Evolutionary conservation across 2,888 invertebrate species (phyloP), one percentile per base, ranked within the genome.

Genomic region (Corythucha ciliata): DNA sequence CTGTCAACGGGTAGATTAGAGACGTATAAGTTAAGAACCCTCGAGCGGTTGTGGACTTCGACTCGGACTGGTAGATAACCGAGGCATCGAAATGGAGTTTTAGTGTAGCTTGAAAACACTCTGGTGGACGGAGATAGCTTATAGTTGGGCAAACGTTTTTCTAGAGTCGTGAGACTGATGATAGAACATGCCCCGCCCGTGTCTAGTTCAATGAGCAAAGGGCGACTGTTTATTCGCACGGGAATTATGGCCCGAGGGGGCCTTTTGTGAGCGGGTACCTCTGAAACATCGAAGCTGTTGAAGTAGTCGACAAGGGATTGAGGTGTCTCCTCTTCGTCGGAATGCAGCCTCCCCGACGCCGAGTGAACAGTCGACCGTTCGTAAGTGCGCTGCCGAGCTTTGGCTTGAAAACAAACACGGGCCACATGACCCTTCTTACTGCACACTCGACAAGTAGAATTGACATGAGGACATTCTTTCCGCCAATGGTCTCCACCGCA

Each of bases 121-220:
- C 29, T 8, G n/a, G 10, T 29, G 14, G 42, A 10, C 12, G 45
- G 45, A 6, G 10, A 20, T 33, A 45, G 29, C 10, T 32, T 10
- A 22, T 20, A 10, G 18, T n/a, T 16, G 5, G 45, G 45, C n/a
- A 45, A 2, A 21, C 29, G 29, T 45, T 45, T 45, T 10, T 3
- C 16, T 12, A 45, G 32, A 32, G 32, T 46, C 5, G 16, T 24
- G 12, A 33, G 32, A 34, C 46, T 46, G 18, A 46, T 14, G 14
- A 46, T 34, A 8, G 22, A 22, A 16, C 46, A 46, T 12, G 32
- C 32, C 10, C 46, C 46, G 12, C 46, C 46, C 10, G 46, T 18
- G 12, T 46, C 46, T 2, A 46, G 16, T 46, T 46, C 46, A 33
- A 46, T 46, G 21, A 2, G 2, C 12, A 45, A 16, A 4, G 32